Conservation (phyloP, 2,797 vertebrate species). For the Hydrocynus forskahlii region DNA sequence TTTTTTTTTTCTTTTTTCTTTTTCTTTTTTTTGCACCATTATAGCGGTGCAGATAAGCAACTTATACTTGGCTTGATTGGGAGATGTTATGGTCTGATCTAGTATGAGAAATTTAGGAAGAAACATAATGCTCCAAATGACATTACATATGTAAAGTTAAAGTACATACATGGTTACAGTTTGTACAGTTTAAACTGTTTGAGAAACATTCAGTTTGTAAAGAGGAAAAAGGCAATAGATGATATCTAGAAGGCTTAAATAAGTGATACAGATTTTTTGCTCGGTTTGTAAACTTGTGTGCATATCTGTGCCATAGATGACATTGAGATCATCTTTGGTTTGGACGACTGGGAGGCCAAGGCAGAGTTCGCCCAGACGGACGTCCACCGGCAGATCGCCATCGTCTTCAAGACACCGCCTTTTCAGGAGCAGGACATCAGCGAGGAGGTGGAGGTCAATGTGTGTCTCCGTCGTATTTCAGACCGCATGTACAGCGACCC, state of each 20-base stretch:
- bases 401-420: constrained; percentile 89
- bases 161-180: too few relatives aligned
- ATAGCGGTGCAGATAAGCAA: not conserved
- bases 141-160: too few relatives aligned
- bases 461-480: constrained; percentile 85
- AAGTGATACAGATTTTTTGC: too few relatives aligned
- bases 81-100: not conserved
- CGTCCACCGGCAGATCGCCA: constrained; percentile 92
- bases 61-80: not conserved
- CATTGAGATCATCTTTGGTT: constrained; percentile 89
- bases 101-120: not conserved
- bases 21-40: not conserved
- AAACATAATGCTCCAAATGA: not conserved
- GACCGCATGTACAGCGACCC: constrained; percentile 91
- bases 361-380: constrained; percentile 93
- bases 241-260: too few relatives aligned
- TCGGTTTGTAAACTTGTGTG: not conserved
- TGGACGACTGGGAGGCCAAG: constrained; percentile 85
- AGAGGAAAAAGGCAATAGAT: too few relatives aligned
- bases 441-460: constrained; percentile 81
- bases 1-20: not conserved
- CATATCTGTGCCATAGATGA: constrained; percentile 77
- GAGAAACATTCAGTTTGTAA: too few relatives aligned
- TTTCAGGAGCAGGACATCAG: constrained; percentile 85
- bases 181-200: too few relatives aligned